A percentile compares a stretch with the other conserved stretches of the same genome.
phyloP scores from a whole-genome alignment of 2,888 invertebrate genomes.

The Eumacrocentrus americanus region DNA sequence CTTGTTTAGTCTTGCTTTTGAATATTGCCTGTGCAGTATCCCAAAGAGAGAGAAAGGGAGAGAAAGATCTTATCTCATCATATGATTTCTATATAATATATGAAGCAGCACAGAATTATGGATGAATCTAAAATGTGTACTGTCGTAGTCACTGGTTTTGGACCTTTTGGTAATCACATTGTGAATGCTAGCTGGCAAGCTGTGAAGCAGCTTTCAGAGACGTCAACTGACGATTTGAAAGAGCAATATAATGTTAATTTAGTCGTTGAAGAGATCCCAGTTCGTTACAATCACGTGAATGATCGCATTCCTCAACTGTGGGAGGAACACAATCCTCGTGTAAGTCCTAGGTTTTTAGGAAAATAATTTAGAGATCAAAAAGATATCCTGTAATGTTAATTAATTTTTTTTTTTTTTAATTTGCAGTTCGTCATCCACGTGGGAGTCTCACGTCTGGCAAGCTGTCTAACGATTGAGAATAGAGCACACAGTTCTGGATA shows the following conservation, averaged over 20 bases:
- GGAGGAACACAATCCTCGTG: conserved; percentile 74
- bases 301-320: conserved; percentile 71
- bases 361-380: no score
- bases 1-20: no score
- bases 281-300: conserved; percentile 75
- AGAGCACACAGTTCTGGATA: conserved; percentile 72
- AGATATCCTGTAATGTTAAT: no score
- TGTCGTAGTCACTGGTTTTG: conserved; percentile 76
- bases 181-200: conserved; percentile 86
- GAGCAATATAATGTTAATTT: conserved; percentile 64
- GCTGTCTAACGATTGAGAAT: conserved; percentile 72
- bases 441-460: conserved; percentile 72
- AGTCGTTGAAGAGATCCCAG: conserved; percentile 70
- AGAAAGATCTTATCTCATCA: no score
- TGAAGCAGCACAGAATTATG: no score
- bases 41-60: no score
- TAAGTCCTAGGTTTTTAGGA: no score
- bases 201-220: conserved; percentile 69
- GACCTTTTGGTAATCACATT: conserved; percentile 74
- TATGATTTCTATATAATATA: no score
- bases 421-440: conserved; percentile 79
- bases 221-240: conserved; percentile 62
- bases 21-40: no score
- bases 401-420: no score
- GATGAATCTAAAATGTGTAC: background rate